Base-by-base conservation (phyloP, 2,797 vertebrate genomes). In the Lophotriccus pileatus region DNA sequence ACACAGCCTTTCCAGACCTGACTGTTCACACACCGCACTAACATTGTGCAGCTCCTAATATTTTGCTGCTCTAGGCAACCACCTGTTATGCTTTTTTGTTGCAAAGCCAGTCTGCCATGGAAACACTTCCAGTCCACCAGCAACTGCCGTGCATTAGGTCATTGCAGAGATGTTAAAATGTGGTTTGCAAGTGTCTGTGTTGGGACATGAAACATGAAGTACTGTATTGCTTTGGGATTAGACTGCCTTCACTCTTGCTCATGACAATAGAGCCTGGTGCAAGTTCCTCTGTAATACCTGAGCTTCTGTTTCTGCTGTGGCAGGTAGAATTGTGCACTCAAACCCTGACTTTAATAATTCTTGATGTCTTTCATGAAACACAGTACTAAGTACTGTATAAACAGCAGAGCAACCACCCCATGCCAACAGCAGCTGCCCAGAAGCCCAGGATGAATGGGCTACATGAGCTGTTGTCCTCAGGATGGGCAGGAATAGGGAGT, bases 41-140 rank as follows among this genome's bases (percentile, higher is more conserved):
- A 78, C 9, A 5, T 16, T 47, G 39, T 62, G 63, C 60, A 77
- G 52, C 44, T 91, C 39, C 69, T 59, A 76, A 91, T 86, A 80
- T 96, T 95, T 96, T 89, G 78, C 91, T 87, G 64, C 88, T 69
- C 81, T 59, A 43, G 90, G 93, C 84, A 96, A 82, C 80, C 58
- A 89, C 91, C 84, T 90, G 39, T 93, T 80, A 34, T 4, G 50
- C 18, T 68, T 69, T 78, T 85, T 70, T 87, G 85, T 79, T 67
- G 41, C 67, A 90, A 80, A 85, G 41, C 68, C 75, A 47, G 34
- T 50, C 72, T 95, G 63, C 84, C 69, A 85, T 86, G 84, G 89
- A 89, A 95, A 95, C 84, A 47, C 58, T 78, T 81, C 53, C 73
- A 84, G 77, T 32, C 25, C 59, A 84, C 24, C 63, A 82, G 69